Conservation (phyloP, 1,140 invertebrate genomes). For the Ooceraea biroi region DNA sequence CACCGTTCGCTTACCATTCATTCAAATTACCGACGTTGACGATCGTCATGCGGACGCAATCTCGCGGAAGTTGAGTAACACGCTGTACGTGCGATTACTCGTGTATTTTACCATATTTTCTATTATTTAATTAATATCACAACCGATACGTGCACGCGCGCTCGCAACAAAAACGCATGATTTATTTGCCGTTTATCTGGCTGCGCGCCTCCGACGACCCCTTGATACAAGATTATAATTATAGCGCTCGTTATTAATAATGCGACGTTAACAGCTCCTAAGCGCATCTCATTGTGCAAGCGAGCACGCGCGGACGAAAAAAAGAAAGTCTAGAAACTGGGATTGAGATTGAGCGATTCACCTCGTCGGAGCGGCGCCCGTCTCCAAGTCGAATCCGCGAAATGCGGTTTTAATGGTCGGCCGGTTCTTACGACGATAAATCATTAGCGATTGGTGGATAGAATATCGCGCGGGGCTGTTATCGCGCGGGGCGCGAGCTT, state of each 20-base stretch:
- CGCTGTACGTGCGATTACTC: background rate
- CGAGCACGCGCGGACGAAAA: background rate
- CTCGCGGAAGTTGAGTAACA: background rate
- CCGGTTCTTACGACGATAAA: constrained; percentile 70
- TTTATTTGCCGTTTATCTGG: background rate
- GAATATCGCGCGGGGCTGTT: constrained; percentile 70
- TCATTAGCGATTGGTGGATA: constrained; percentile 71
- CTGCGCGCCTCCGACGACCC: background rate
- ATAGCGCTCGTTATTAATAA: constrained; percentile 32
- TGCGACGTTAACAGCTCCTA: constrained; percentile 44
- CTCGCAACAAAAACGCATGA: background rate
- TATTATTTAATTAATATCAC: constrained; percentile 14
- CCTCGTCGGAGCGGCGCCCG: constrained; percentile 43
- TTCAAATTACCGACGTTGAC: constrained; percentile 34
- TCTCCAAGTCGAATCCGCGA: constrained; percentile 62
- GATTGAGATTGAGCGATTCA: constrained; percentile 54
- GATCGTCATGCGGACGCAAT: constrained; percentile 2
- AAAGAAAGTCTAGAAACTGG: background rate
- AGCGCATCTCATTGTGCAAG: constrained; percentile 50
- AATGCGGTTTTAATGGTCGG: constrained; percentile 66
- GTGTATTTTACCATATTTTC: background rate
- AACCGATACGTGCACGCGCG: too few species aligned
- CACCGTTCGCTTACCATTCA: constrained; percentile 14
- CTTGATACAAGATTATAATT: background rate
- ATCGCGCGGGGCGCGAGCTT: constrained; percentile 67